These are phyloP conservation scores for Pithys albifrons DNA, from an alignment of 2,113 vertebrate species.

Conservation along the genomic window DNA sequence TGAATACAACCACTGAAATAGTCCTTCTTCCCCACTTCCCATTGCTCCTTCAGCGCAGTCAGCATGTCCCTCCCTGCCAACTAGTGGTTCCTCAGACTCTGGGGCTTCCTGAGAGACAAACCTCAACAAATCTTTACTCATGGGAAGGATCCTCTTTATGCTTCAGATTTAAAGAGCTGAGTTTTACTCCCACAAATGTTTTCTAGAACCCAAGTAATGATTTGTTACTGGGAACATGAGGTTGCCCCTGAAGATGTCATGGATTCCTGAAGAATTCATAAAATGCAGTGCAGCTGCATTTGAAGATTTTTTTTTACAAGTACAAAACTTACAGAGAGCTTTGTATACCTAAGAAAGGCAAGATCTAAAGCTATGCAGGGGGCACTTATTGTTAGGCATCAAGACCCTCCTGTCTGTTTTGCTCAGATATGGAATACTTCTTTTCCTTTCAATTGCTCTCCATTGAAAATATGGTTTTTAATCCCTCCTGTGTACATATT, in stretches of 20 bases:
- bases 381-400: neutral
- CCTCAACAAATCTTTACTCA: neutral
- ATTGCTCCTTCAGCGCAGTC: neutral
- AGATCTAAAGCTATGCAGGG: neutral
- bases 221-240: neutral
- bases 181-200: neutral
- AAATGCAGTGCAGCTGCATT: neutral
- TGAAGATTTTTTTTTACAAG: neutral
- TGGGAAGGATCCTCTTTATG: neutral
- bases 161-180: neutral
- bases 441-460: conserved; percentile 10
- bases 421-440: neutral
- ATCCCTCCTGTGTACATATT: neutral
- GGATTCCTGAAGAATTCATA: neutral
- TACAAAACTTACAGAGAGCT: neutral
- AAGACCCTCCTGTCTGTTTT: neutral
- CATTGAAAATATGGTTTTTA: neutral
- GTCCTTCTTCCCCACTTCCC: neutral
- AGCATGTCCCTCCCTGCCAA: neutral
- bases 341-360: neutral
- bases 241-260: neutral
- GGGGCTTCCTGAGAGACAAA: neutral
- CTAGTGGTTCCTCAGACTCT: neutral
- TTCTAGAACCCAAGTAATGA: neutral
- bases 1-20: neutral